Evolutionary conservation across 2,888 invertebrate genomes (phyloP).

Genomic region (Lithosia quadra): DNA sequence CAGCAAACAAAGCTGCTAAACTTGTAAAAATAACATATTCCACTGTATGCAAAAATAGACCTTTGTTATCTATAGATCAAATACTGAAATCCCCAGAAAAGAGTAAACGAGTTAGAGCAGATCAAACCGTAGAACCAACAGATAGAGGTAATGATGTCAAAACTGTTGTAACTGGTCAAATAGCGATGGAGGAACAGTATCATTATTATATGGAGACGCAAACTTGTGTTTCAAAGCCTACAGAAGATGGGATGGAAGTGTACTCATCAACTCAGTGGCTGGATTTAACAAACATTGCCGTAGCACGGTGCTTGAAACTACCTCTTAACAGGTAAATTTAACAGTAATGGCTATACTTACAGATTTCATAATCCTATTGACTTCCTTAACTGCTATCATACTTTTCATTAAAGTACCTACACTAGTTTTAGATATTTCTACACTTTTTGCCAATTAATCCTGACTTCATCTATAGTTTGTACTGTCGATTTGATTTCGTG

Average conservation of each 20-base stretch:
- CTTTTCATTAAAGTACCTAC: too few species aligned
- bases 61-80: slow-evolving; percentile 60
- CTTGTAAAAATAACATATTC: slow-evolving; percentile 86
- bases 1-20: slow-evolving; percentile 86
- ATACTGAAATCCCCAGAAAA: slow-evolving; percentile 60
- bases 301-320: slow-evolving; percentile 84
- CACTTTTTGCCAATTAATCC: too few species aligned
- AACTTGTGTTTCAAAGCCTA: slow-evolving; percentile 88
- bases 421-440: too few species aligned
- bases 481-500: too few species aligned
- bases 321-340: slow-evolving; percentile 88
- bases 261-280: slow-evolving; percentile 88
- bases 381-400: too few species aligned
- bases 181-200: slow-evolving; percentile 88
- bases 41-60: slow-evolving; percentile 63
- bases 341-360: too few species aligned
- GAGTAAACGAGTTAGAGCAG: slow-evolving; percentile 42
- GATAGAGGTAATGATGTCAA: slow-evolving; percentile 72
- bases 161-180: slow-evolving; percentile 81
- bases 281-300: slow-evolving; percentile 84
- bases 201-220: slow-evolving; percentile 92
- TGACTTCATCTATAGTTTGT: too few species aligned
- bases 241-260: slow-evolving; percentile 90
- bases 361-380: too few species aligned
- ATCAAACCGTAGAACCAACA: slow-evolving; percentile 50